A percentile compares a stretch with the other conserved stretches of the same genome.
Evolutionary conservation across 1,140 invertebrate genomes (phyloP).

Genomic region (Cyclina sinensis): DNA sequence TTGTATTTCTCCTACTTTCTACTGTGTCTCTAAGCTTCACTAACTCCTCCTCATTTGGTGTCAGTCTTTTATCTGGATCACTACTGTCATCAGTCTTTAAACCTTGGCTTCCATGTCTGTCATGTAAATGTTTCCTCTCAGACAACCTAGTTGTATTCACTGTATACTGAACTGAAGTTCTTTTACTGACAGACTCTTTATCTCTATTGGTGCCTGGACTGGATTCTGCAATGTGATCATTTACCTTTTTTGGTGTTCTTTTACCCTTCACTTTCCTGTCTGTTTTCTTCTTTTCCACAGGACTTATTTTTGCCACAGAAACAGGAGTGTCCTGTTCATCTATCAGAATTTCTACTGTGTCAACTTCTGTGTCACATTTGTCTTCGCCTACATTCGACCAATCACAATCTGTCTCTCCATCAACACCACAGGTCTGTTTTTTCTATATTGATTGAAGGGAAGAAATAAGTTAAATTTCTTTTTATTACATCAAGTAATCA

Average conservation of each 20-base stretch:
- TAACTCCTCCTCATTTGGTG: not conserved
- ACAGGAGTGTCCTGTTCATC: not conserved
- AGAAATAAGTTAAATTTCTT: too few relatives aligned
- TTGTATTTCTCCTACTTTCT: constrained; percentile 14
- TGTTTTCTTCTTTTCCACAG: not conserved
- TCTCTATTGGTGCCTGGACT: not conserved
- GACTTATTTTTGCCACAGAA: not conserved
- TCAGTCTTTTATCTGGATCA: not conserved
- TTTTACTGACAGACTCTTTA: not conserved
- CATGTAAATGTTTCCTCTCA: not conserved
- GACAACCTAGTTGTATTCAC: not conserved
- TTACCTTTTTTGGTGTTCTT: not conserved
- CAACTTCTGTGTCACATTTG: not conserved
- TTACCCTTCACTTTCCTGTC: not conserved
- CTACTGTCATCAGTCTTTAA: not conserved
- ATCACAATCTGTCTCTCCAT: too few relatives aligned
- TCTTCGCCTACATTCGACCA: not conserved
- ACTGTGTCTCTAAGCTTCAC: not conserved
- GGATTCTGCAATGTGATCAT: not conserved
- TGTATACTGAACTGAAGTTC: not conserved
- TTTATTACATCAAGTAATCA: too few relatives aligned
- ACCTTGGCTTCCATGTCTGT: not conserved
- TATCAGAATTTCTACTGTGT: not conserved
- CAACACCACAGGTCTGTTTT: too few relatives aligned
- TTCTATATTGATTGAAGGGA: too few relatives aligned